These are phyloP conservation scores for Drosophila hydei DNA, from an alignment of 1,140 invertebrate genomes.

Conservation along the genomic window DNA sequence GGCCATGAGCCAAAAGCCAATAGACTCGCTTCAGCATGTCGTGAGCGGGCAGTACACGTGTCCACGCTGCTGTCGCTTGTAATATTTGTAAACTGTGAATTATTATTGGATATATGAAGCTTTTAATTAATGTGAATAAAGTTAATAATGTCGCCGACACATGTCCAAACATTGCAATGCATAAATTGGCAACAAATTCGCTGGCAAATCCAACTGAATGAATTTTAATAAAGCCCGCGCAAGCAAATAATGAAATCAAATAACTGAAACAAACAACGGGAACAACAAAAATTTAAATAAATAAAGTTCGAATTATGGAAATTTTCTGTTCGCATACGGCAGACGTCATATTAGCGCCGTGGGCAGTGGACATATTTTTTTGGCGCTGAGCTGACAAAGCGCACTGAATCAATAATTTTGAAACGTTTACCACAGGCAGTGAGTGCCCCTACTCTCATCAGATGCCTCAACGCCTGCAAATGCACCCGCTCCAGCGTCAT, in stretches of 20 bases:
- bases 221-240: background rate
- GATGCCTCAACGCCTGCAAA: no score
- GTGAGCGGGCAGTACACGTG: background rate
- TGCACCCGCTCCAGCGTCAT: no score
- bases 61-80: constrained; percentile 21
- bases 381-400: no score
- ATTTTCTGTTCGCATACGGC: no score
- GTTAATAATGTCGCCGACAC: background rate
- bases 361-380: background rate
- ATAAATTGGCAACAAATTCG: constrained; percentile 7
- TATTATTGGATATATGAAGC: constrained; percentile 25
- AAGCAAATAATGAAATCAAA: constrained; percentile 7
- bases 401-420: background rate
- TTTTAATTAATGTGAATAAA: constrained; percentile 44
- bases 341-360: background rate
- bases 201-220: background rate
- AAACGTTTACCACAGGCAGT: no score
- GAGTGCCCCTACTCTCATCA: no score
- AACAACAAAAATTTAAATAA: background rate
- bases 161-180: constrained; percentile 10
- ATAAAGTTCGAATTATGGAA: no score
- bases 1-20: no score
- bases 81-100: constrained; percentile 30
- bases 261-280: no score
- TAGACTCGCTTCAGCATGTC: no score